Conservation (phyloP, 2,797 vertebrate species). For the Melanotaenia maccullochi region DNA sequence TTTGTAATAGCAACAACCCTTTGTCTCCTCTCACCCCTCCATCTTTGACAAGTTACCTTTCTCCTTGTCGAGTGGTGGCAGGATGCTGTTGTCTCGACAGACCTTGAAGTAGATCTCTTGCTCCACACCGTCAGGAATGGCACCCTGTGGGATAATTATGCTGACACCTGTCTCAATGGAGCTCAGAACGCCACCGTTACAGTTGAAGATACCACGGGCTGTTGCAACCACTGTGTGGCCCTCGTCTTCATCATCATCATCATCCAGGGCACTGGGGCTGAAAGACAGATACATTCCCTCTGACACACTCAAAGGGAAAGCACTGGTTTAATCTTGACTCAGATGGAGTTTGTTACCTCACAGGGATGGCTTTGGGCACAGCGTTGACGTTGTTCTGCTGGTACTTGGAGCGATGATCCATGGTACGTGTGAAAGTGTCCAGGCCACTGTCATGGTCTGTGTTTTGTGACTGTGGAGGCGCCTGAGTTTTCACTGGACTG, state of each 20-base stretch:
- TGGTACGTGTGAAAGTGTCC: constrained; percentile 90
- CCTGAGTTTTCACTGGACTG: constrained; percentile 86
- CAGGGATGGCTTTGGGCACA: constrained; percentile 94
- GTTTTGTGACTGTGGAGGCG: constrained; percentile 82
- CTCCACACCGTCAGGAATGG: constrained; percentile 95
- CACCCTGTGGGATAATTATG: constrained; percentile 98
- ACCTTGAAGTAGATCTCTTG: constrained; percentile 99
- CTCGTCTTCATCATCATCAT: constrained; percentile 97
- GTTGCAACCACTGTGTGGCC: constrained; percentile 99
- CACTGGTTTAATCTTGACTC: background rate
- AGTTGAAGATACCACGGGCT: constrained; percentile 95
- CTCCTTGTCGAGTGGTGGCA: constrained; percentile 97
- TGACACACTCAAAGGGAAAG: constrained; percentile 33
- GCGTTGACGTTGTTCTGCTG: constrained; percentile 93
- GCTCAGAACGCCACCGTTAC: constrained; percentile 96
- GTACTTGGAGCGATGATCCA: constrained; percentile 91
- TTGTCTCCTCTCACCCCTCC: background rate
- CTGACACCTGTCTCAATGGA: constrained; percentile 99
- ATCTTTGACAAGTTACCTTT: constrained; percentile 86
- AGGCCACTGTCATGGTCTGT: constrained; percentile 89
- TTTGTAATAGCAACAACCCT: background rate
- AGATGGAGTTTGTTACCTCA: constrained; percentile 84
- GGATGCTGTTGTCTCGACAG: constrained; percentile 98
- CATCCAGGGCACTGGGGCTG: constrained; percentile 94
- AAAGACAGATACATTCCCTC: constrained; percentile 70